These are phyloP conservation scores for Malurus melanocephalus DNA, from an alignment of 2,113 vertebrate species.

Conservation along the genomic window DNA sequence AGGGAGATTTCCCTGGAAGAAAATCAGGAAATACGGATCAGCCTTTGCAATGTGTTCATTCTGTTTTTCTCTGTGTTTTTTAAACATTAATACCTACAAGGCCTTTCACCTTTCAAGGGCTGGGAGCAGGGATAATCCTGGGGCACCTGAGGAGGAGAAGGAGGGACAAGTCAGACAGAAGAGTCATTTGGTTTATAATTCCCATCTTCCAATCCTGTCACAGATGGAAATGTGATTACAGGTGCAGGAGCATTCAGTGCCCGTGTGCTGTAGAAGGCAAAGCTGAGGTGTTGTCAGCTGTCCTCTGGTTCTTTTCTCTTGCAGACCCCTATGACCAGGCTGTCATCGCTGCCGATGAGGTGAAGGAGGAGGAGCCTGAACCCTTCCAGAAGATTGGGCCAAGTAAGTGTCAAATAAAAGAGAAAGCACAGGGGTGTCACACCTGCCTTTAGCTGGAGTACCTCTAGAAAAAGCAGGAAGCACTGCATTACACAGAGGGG, in stretches of 20 bases:
- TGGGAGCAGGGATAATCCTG: neutral
- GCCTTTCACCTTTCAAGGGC: neutral
- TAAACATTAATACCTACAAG: neutral
- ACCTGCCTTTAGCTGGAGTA: neutral
- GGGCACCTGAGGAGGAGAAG: neutral
- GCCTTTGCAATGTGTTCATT: neutral
- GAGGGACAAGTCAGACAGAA: neutral
- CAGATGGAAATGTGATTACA: neutral
- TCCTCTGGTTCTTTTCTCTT: constrained; percentile 55
- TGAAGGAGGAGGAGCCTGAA: constrained; percentile 93
- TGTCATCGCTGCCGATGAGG: constrained; percentile 86
- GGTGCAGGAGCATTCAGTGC: constrained; percentile 23
- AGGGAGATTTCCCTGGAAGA: neutral
- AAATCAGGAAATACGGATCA: neutral
- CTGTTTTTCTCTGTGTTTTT: neutral
- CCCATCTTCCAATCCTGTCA: neutral
- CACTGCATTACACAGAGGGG: neutral
- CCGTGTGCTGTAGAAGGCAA: neutral
- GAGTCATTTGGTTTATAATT: neutral
- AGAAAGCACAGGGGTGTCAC: neutral
- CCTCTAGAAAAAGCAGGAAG: neutral
- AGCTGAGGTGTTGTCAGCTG: constrained; percentile 17
- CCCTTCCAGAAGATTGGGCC: constrained; percentile 96
- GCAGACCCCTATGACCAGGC: constrained; percentile 95
- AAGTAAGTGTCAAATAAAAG: constrained; percentile 80